Percentiles rank a stretch among this genome's conserved stretches.
These are phyloP conservation scores for Prosapia bicincta DNA, from an alignment of 2,888 invertebrate species.

Conservation along the genomic window DNA sequence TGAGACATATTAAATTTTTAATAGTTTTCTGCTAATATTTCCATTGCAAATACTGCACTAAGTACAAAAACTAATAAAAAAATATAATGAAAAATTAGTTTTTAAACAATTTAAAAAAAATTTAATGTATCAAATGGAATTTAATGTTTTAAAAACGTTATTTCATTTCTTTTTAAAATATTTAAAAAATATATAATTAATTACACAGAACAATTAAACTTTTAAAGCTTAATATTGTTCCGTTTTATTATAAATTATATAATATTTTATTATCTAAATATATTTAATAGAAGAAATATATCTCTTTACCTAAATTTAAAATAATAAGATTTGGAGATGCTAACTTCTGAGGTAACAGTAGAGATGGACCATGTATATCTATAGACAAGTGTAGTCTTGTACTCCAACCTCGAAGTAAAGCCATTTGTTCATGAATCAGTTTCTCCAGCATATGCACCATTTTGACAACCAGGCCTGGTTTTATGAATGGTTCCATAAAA, in stretches of 20 bases:
- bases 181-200: no score
- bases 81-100: no score
- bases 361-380: conserved; percentile 68
- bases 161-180: no score
- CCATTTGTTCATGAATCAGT: conserved; percentile 45
- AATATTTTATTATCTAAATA: background rate
- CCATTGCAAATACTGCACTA: no score
- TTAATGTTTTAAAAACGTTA: no score
- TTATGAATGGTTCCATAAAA: conserved; percentile 55
- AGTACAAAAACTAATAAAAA: no score
- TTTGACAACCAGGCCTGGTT: conserved; percentile 36
- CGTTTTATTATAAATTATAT: background rate
- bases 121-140: no score
- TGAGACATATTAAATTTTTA: no score
- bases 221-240: no score
- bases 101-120: no score
- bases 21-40: no score
- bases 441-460: conserved; percentile 45
- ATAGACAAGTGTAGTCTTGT: conserved; percentile 60
- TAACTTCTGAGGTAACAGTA: conserved; percentile 74
- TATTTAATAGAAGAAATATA: background rate
- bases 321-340: conserved; percentile 73
- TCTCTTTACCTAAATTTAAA: conserved; percentile 61
- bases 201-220: no score
- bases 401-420: conserved; percentile 49